A percentile compares a stretch with the other conserved stretches of the same genome.
Conservation (phyloP, 1,140 invertebrate species). For the Drosophila teissieri region DNA sequence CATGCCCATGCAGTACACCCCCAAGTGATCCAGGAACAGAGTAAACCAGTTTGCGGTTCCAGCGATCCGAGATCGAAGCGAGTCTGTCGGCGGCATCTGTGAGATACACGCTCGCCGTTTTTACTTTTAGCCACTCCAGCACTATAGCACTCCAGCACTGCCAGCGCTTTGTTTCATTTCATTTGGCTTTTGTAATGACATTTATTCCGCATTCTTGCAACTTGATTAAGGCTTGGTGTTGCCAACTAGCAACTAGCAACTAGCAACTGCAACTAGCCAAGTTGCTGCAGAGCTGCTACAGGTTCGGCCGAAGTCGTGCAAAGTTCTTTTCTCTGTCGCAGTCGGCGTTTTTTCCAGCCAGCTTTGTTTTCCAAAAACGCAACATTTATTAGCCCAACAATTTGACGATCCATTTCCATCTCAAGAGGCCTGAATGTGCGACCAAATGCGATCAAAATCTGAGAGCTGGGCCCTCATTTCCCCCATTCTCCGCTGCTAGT, state of each 20-base stretch:
- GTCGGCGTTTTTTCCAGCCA: too few relatives aligned
- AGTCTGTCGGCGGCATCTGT: constrained; percentile 11
- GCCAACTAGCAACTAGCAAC: constrained; percentile 6
- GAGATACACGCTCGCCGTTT: constrained; percentile 13
- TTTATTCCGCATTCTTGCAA: constrained; percentile 83
- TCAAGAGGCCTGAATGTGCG: too few relatives aligned
- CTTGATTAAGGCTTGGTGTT: constrained; percentile 76
- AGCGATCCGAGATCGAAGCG: constrained; percentile 30
- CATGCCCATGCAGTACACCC: constrained; percentile 26
- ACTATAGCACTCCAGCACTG: too few relatives aligned
- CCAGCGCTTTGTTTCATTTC: constrained; percentile 12
- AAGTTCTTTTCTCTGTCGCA: not conserved
- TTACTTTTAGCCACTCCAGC: not conserved
- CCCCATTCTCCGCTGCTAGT: not conserved
- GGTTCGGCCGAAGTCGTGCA: constrained; percentile 20
- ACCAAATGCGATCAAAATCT: too few relatives aligned
- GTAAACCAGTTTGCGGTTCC: constrained; percentile 12
- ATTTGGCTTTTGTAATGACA: constrained; percentile 52
- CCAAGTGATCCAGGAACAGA: constrained; percentile 26
- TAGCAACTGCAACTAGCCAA: constrained; percentile 12
- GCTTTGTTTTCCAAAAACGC: too few relatives aligned
- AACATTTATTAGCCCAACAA: too few relatives aligned
- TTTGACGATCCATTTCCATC: too few relatives aligned
- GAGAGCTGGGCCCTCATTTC: too few relatives aligned
- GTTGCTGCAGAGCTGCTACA: constrained; percentile 24